Evolutionary conservation across 35 echinoderm and acorn worm species (phyloP).

Genomic region (Anneissia japonica): DNA sequence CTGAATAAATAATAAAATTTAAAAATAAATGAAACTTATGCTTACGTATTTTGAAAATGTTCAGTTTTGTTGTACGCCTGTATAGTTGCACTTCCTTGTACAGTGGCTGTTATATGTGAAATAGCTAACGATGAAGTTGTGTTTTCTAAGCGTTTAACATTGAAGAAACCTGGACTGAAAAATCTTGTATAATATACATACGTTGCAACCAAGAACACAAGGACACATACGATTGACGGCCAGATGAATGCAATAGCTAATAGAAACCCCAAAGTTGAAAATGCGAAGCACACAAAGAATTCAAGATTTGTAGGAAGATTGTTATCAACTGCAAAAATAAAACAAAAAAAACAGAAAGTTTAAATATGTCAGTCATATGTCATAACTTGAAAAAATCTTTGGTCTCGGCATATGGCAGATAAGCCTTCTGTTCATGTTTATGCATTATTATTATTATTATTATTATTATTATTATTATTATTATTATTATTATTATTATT

Average conservation of each 20-base stretch:
- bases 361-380: too few species aligned
- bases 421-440: too few species aligned
- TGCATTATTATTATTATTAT: too few species aligned
- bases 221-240: conserved; percentile 31
- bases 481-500: too few species aligned
- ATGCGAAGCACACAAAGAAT: background rate
- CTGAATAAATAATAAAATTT: background rate
- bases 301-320: background rate
- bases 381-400: too few species aligned
- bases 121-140: conserved; percentile 41
- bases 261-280: background rate
- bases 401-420: too few species aligned
- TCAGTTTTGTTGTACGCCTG: conserved; percentile 47
- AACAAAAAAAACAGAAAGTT: too few species aligned
- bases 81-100: conserved; percentile 72
- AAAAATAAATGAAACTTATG: too few species aligned
- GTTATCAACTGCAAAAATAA: background rate
- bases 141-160: conserved; percentile 62
- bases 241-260: background rate
- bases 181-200: conserved; percentile 23
- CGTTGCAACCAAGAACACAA: conserved; percentile 17
- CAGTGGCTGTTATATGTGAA: conserved; percentile 56
- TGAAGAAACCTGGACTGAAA: conserved; percentile 66
- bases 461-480: too few species aligned
- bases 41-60: conserved; percentile 57